Evolutionary conservation across 2,888 invertebrate species (phyloP).

Genomic region (Trichacis sp.): DNA sequence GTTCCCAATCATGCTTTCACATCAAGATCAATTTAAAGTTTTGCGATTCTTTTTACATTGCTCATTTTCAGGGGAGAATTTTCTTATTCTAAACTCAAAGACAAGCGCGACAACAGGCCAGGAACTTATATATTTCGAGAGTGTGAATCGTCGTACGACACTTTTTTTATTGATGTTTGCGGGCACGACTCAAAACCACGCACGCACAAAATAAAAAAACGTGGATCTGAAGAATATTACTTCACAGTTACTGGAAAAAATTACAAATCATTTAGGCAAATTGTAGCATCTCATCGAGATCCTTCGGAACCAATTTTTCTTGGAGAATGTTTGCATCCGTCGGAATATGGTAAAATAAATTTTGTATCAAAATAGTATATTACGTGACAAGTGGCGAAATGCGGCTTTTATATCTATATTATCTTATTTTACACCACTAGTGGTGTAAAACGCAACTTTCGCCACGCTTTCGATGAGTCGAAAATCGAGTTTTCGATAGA

Average conservation of each 20-base stretch:
- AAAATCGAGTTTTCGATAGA: too few species aligned
- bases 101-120: conserved; percentile 79
- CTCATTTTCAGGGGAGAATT: conserved; percentile 81
- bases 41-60: too few species aligned
- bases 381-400: too few species aligned
- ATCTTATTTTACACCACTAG: too few species aligned
- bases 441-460: too few species aligned
- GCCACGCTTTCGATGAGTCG: too few species aligned
- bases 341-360: conserved; percentile 80
- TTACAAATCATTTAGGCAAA: conserved; percentile 75
- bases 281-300: conserved; percentile 75
- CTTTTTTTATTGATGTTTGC: conserved; percentile 86
- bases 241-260: conserved; percentile 70
- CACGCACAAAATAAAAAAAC: conserved; percentile 65
- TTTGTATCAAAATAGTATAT: conserved; percentile 10
- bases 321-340: conserved; percentile 84
- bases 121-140: conserved; percentile 88
- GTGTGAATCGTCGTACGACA: conserved; percentile 83
- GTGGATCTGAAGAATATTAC: conserved; percentile 73
- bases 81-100: conserved; percentile 85
- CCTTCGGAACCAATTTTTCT: conserved; percentile 75
- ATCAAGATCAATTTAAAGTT: too few species aligned
- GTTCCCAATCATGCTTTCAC: too few species aligned
- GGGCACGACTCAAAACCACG: conserved; percentile 72
- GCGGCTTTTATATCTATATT: too few species aligned